Conservation (phyloP, 2,113 vertebrate genomes). For the Actenoides lindsayi region DNA sequence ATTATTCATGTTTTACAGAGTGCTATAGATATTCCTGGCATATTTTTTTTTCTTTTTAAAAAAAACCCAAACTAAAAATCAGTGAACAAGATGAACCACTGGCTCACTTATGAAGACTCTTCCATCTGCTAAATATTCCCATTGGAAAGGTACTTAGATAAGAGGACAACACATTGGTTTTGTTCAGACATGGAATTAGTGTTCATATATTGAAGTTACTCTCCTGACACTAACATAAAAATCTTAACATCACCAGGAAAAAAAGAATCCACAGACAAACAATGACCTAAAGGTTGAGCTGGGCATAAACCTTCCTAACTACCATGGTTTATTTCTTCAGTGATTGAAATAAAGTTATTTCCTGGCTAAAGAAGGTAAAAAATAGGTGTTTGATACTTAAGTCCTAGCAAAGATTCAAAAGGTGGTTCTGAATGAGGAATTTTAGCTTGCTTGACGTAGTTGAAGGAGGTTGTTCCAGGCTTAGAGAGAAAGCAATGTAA, state of each 20-base stretch:
- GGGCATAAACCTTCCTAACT: not conserved
- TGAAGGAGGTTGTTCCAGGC: not conserved
- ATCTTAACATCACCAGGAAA: not conserved
- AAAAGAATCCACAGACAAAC: not conserved
- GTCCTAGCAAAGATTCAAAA: not conserved
- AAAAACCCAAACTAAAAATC: not conserved
- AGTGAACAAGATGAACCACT: not conserved
- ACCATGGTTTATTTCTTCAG: not conserved
- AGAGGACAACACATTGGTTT: not conserved
- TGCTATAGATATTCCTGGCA: not conserved
- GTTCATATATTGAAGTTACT: not conserved
- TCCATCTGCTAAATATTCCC: not conserved
- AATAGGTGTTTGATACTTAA: not conserved
- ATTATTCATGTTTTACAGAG: not conserved
- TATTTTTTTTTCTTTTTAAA: not conserved
- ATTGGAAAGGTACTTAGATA: not conserved
- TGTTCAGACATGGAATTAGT: not conserved
- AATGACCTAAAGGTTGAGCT: not conserved
- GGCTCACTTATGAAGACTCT: not conserved
- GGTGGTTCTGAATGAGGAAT: not conserved
- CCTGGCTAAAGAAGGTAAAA: not conserved
- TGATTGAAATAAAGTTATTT: not conserved
- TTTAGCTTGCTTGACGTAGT: not conserved
- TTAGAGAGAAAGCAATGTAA: not conserved
- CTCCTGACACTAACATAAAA: not conserved